Evolutionary conservation across 2,797 vertebrate genomes (phyloP).

Genomic region (Phaenicophaeus curvirostris): DNA sequence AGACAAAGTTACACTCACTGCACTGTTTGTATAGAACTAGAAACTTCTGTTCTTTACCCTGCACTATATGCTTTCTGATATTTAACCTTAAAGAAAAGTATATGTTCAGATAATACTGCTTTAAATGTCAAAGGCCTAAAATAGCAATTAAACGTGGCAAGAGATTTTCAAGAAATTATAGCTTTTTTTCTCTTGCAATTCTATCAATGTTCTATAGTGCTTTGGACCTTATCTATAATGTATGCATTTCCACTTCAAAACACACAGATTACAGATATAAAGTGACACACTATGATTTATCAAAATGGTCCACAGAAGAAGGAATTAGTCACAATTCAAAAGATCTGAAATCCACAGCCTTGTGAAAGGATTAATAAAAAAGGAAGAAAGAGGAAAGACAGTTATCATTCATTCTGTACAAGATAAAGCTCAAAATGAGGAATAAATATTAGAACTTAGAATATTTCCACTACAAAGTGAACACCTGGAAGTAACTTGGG

Average conservation of each 20-base stretch:
- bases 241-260: conserved; percentile 41
- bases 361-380: conserved; percentile 13
- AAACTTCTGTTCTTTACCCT: not conserved
- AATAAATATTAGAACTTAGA: not conserved
- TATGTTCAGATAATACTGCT: not conserved
- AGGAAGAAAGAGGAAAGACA: not conserved
- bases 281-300: conserved; percentile 13
- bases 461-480: not conserved
- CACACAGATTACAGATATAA: conserved; percentile 19
- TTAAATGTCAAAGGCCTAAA: conserved; percentile 24
- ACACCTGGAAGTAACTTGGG: not conserved
- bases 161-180: not conserved
- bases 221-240: conserved; percentile 44
- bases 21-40: not conserved
- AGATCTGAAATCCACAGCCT: conserved; percentile 4
- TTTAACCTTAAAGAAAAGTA: conserved; percentile 3
- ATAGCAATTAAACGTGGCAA: not conserved
- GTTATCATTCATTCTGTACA: not conserved
- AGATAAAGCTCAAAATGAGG: not conserved
- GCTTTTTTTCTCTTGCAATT: not conserved
- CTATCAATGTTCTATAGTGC: not conserved
- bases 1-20: not conserved
- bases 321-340: conserved; percentile 14
- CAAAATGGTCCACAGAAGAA: conserved; percentile 11
- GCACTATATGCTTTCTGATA: not conserved